Evolutionary conservation across 2,888 invertebrate species (phyloP).

Genomic region (Melinaea marsaeus): DNA sequence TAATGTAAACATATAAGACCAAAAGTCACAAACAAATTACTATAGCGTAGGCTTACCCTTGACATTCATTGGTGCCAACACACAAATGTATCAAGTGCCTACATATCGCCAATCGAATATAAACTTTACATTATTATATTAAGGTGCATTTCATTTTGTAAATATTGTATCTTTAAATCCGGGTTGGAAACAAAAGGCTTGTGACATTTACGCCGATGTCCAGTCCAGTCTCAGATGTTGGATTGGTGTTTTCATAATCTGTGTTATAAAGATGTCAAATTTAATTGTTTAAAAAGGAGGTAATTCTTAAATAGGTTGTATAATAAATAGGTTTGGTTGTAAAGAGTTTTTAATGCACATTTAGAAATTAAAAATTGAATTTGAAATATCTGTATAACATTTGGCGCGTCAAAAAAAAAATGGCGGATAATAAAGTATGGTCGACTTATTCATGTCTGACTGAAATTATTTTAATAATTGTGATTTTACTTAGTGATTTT

Average conservation of each 20-base stretch:
- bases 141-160: slow-evolving; percentile 16
- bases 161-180: slow-evolving; percentile 25
- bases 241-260: background rate
- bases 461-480: no score
- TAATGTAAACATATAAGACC: slow-evolving; percentile 16
- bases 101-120: slow-evolving; percentile 7
- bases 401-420: no score
- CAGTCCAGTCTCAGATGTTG: slow-evolving; percentile 35
- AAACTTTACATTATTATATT: background rate
- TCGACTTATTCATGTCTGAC: no score
- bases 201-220: slow-evolving; percentile 37
- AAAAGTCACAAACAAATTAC: slow-evolving; percentile 27
- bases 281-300: no score
- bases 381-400: no score
- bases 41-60: slow-evolving; percentile 47
- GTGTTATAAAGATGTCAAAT: no score
- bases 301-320: no score
- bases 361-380: no score
- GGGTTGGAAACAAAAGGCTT: slow-evolving; percentile 33
- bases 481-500: no score
- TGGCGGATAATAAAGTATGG: no score
- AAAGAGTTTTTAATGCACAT: no score
- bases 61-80: slow-evolving; percentile 51
- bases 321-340: no score
- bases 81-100: slow-evolving; percentile 33